These are phyloP conservation scores for Mystacides longicornis DNA, from an alignment of 2,888 invertebrate species.

Conservation along the genomic window DNA sequence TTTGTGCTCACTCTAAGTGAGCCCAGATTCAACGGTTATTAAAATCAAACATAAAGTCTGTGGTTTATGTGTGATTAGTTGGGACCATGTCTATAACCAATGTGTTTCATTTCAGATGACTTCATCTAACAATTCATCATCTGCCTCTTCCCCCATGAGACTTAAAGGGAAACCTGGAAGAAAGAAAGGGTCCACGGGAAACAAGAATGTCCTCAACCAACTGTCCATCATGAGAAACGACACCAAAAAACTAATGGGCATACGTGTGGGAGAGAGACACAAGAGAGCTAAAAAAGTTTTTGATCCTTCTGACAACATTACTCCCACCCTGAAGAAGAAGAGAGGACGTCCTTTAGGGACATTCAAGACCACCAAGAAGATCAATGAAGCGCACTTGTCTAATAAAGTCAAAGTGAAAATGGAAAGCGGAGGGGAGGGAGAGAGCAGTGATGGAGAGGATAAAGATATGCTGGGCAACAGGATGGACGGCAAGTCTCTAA, in stretches of 20 bases:
- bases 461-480: constrained; percentile 33
- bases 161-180: constrained; percentile 40
- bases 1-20: no score
- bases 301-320: constrained; percentile 76
- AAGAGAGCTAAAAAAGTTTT: constrained; percentile 80
- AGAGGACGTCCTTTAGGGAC: constrained; percentile 60
- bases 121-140: constrained; percentile 47
- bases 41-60: no score
- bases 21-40: no score
- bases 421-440: constrained; percentile 28
- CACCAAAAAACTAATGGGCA: constrained; percentile 25
- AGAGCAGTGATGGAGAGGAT: constrained; percentile 42
- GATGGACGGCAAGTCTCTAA: constrained; percentile 30
- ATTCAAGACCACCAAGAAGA: constrained; percentile 50
- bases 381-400: constrained; percentile 16
- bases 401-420: constrained; percentile 2
- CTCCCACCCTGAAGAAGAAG: constrained; percentile 62
- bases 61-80: no score
- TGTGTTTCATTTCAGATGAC: constrained; percentile 40
- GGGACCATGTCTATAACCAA: no score
- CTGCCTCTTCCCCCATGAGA: constrained; percentile 44
- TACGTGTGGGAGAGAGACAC: constrained; percentile 52
- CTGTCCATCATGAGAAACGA: constrained; percentile 3
- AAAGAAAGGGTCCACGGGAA: constrained; percentile 31
- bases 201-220: constrained; percentile 4